Evolutionary conservation across 2,797 vertebrate genomes (phyloP), one percentile per base, ranked within the genome.

Genomic region (Todus mexicanus): DNA sequence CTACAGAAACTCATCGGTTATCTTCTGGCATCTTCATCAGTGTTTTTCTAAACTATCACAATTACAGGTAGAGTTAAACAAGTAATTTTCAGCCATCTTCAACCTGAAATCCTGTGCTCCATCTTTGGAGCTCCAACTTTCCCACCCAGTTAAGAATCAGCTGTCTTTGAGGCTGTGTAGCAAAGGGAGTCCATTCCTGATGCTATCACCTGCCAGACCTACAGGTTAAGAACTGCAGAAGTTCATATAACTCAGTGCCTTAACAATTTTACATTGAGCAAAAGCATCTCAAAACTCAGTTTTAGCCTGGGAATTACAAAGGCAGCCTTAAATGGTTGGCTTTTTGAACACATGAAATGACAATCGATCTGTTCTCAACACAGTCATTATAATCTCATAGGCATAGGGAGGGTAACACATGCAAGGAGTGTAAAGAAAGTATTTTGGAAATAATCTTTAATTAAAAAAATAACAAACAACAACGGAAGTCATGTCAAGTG

Each of bases 331-430:
- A 94, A 87, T 84, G 7, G 6, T 25, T 91, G 95, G 53, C 74
- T 94, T 94, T 95, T 90, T 93, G 93, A 87, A 20, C 51, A 82
- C 53, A 56, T 43, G 63, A 86, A 96, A 90, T 70, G 89, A 86
- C 88, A 93, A 73, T 88, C 90, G 92, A 76, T 92, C 92, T 91
- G 60, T 87, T 95, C 89, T 90, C 89, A 87, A 93, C 42, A 45
- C 91, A 87, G 76, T 85, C 92, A 78, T 95, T 95, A 86, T 80
- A 70, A 86, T 94, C 92, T 95, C 88, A 70, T 70, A 69, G 84
- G 87, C 74, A 92, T 86, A 90, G 69, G 71, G 71, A 72, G 50
- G 27, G 33, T 64, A 86, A 73, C 47, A 84, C 26, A 18, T 2
- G 1, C 29, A 38, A 64, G 70, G 42, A 85, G 25, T 60, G 57